Base-by-base conservation (phyloP, 2,113 vertebrate genomes). In the Tetrax tetrax region DNA sequence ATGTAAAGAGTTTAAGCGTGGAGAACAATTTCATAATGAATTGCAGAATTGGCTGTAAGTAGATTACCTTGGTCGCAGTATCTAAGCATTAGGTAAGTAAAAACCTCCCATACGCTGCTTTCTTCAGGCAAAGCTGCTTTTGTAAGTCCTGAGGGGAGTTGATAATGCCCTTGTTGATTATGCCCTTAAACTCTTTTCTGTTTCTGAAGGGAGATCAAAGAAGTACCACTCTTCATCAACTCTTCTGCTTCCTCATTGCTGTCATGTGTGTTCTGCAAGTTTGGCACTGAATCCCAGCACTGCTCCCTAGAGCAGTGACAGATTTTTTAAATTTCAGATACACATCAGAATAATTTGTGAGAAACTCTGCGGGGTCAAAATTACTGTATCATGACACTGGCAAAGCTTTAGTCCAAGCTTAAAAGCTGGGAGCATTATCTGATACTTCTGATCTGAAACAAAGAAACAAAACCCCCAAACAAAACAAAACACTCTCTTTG, bases 321-420 rank as follows among this genome's bases (percentile, higher is more conserved):
- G 56, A 9, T 11, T 27, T 51, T 65, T 60, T 17, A 23, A 43
- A 51, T 71, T 43, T 84, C 35, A 16, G 4, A 9, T 87, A 12
- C 0, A 0, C 7, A 4, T 61, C 38, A 77, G n/a, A 85, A 60
- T 63, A 75, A 64, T 47, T 61, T 38, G 9, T 2, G 1, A 65
- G 64, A 60, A 75, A 24, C 4, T n/a, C 10, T 29, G 3, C 38
- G 25, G 7, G 37, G 31, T 83, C 43, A 82, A 13, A 90, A 35
- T 77, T 60, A 14, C 41, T 48, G 5, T 66, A 18, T 38, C 20
- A 2, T 71, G 48, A 35, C 19, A 14, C 43, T 63, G 33, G 43
- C 37, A 64, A 72, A 54, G 68, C 68, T 64, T 75, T 83, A 47
- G 38, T 43, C 45, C 53, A 66, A 9, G 11, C 14, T 53, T 54